Conservation (phyloP, 1,140 invertebrate genomes). For the Diorhabda sublineata region DNA sequence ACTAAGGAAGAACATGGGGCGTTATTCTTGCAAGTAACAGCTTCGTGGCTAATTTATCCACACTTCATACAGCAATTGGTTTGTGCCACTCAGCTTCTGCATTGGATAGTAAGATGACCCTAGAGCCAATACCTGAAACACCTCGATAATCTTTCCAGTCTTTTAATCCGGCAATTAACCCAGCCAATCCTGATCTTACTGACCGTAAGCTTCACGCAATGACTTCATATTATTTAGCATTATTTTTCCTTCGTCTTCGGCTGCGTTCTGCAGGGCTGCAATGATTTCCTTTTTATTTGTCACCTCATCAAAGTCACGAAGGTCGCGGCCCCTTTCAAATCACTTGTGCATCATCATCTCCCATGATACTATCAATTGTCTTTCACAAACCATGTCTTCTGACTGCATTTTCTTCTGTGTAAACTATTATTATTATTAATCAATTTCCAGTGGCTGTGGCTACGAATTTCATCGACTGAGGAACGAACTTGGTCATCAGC, state of each 20-base stretch:
- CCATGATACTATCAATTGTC: background rate
- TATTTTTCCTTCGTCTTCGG: background rate
- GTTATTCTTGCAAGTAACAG: too few relatives aligned
- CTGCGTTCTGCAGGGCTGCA: background rate
- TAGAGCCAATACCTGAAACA: too few relatives aligned
- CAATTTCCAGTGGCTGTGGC: background rate
- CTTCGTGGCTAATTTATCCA: background rate
- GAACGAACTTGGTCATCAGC: background rate
- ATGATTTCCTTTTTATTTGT: background rate
- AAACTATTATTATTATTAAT: background rate
- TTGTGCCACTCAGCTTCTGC: background rate
- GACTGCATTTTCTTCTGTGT: background rate
- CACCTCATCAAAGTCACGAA: background rate
- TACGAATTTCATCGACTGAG: background rate
- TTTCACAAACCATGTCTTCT: background rate
- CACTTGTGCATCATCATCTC: background rate
- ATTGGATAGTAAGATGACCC: too few relatives aligned
- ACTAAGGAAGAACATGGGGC: too few relatives aligned
- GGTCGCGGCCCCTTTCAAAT: background rate
- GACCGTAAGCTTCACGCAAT: too few relatives aligned
- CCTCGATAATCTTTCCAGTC: too few relatives aligned
- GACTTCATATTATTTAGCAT: too few relatives aligned
- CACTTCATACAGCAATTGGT: background rate
- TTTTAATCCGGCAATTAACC: too few relatives aligned
- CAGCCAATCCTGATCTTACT: too few relatives aligned